These are phyloP conservation scores for Crossaster papposus DNA, from an alignment of 53 echinoderm and acorn worm genomes.

Conservation along the genomic window DNA sequence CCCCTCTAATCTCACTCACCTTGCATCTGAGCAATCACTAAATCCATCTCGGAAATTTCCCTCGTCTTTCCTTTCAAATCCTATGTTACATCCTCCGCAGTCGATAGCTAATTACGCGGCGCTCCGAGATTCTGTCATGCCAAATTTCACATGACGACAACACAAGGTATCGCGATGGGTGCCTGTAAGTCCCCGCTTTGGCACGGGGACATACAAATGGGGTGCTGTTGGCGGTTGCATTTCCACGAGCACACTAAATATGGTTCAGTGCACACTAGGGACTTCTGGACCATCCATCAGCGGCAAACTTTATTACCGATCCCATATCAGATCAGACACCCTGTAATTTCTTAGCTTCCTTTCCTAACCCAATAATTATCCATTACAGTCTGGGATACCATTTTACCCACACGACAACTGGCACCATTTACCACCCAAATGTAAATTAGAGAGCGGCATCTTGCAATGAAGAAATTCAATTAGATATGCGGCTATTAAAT, in stretches of 20 bases:
- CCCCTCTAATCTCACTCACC: conserved; percentile 13
- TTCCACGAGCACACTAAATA: conserved; percentile 52
- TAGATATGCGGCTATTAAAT: conserved; percentile 47
- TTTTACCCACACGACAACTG: conserved; percentile 15
- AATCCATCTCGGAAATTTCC: conserved; percentile 37
- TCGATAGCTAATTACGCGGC: neutral
- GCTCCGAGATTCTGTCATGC: neutral
- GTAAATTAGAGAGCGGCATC: conserved; percentile 54
- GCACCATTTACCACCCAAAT: conserved; percentile 45
- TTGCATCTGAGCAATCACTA: conserved; percentile 47
- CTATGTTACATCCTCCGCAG: conserved; percentile 18
- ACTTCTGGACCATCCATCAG: neutral
- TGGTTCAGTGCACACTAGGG: conserved; percentile 6
- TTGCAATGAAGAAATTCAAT: conserved; percentile 44
- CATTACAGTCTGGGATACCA: conserved; percentile 48
- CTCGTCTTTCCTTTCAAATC: conserved; percentile 3
- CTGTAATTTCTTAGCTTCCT: conserved; percentile 45
- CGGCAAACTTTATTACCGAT: conserved; percentile 32
- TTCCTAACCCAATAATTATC: conserved; percentile 60
- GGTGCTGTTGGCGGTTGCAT: conserved; percentile 41
- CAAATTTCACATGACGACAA: conserved; percentile 12
- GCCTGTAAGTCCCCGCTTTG: conserved; percentile 38
- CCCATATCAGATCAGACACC: conserved; percentile 45
- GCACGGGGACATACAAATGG: conserved; percentile 1
- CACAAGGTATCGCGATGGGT: conserved; percentile 19